Evolutionary conservation across 2,113 vertebrate genomes (phyloP), one percentile per base, ranked within the genome.

Genomic region (Crypturellus undulatus): DNA sequence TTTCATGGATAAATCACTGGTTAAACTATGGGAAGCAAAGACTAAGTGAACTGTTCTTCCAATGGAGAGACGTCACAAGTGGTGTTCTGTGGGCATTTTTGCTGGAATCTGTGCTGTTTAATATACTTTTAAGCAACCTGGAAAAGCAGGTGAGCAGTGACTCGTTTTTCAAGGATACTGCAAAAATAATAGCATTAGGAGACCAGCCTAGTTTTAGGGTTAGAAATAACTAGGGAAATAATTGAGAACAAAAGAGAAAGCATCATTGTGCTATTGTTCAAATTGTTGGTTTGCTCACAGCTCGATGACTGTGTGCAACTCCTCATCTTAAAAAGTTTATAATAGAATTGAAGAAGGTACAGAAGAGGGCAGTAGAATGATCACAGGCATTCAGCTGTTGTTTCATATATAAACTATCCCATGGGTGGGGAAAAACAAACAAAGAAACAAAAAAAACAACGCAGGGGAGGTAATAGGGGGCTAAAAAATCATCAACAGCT

Each of bases 261-360:
- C 24, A 59, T 43, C 12, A 56, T 2, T 72, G 21, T 49, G 16
- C 28, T 8, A 34, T 22, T 0, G 0, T 1, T 73, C 17, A 69
- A 71, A 76, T 16, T 28, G 42, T 32, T 80, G 14, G 15, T n/a
- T 56, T 65, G 26, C 14, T 14, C 54, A 69, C 2, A 60, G 47
- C 6, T 54, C 43, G 40, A 62, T 60, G n/a, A 63, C 13, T 36
- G 10, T 13, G 9, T 26, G 72, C 47, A 69, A 43, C 28, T 75
- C 58, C 34, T 65, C 8, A 12, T 65, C 17, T 25, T 18, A 8
- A 22, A 13, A 68, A 12, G 47, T 17, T 63, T 0, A 7, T 0
- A 62, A 30, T 1, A 47, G 21, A 76, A 36, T 1, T 60, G 18
- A 71, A 80, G 60, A 60, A 10, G 3, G 6, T 32, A 20, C 30